These are phyloP conservation scores for Clostera curtula DNA, from an alignment of 2,888 invertebrate genomes.

Conservation along the genomic window DNA sequence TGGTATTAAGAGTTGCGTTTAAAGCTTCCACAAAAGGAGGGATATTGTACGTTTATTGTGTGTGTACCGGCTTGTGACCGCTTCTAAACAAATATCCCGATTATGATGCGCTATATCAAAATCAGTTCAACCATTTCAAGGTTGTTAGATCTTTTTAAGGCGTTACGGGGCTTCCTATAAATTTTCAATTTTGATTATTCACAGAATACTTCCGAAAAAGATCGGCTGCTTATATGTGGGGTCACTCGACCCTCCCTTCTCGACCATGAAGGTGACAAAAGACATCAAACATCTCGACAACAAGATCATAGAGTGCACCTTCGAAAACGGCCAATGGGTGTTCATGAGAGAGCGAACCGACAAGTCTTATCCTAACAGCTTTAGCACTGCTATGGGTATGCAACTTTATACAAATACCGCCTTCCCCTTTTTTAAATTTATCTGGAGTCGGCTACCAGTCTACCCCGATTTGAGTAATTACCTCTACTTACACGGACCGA, in stretches of 20 bases:
- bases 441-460: too few species aligned
- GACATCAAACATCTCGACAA: constrained; percentile 85
- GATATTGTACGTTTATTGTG: too few species aligned
- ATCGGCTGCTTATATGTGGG: constrained; percentile 88
- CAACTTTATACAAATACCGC: too few species aligned
- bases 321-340: constrained; percentile 87
- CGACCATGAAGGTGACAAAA: constrained; percentile 85
- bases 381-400: constrained; percentile 85
- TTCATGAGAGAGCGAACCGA: constrained; percentile 97
- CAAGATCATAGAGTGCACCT: constrained; percentile 97
- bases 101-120: too few species aligned
- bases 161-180: background rate
- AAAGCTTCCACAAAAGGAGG: too few species aligned
- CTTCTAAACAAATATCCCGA: too few species aligned
- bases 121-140: background rate
- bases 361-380: constrained; percentile 96
- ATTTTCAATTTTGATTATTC: constrained; percentile 20
- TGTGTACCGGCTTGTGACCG: too few species aligned
- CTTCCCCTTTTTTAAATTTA: too few species aligned
- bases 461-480: too few species aligned
- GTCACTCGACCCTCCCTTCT: constrained; percentile 79
- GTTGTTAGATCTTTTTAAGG: background rate
- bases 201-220: constrained; percentile 80
- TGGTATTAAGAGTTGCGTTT: too few species aligned
- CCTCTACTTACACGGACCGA: too few species aligned